Percentiles rank a stretch among this genome's conserved stretches.
Conservation (phyloP, 2,888 invertebrate species). For the Dioctria rufipes region DNA sequence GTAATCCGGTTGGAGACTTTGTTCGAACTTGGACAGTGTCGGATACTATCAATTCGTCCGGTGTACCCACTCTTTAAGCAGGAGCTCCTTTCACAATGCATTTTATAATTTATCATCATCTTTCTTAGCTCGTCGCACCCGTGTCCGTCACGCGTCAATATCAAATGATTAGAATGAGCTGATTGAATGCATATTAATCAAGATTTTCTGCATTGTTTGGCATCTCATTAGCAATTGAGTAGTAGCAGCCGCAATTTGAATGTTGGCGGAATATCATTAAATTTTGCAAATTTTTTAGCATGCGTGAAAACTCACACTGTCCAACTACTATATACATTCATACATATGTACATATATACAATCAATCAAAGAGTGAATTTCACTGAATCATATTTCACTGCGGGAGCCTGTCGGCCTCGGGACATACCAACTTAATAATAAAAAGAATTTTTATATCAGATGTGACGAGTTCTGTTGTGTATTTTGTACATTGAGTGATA, state of each 20-base stretch:
- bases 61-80: too few relatives aligned
- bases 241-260: constrained; percentile 13
- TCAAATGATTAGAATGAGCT: constrained; percentile 17
- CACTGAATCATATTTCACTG: constrained; percentile 35
- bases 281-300: constrained; percentile 36
- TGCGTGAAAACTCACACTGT: constrained; percentile 18
- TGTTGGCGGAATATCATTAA: constrained; percentile 9
- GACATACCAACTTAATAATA: not conserved
- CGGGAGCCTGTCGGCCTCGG: not conserved
- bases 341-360: not conserved
- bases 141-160: not conserved
- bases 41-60: too few relatives aligned
- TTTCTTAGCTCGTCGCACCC: not conserved
- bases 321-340: too few relatives aligned
- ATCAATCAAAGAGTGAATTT: constrained; percentile 27
- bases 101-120: too few relatives aligned
- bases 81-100: too few relatives aligned
- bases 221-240: constrained; percentile 14
- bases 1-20: constrained; percentile 23
- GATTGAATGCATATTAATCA: constrained; percentile 40
- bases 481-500: constrained; percentile 9
- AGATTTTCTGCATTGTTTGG: constrained; percentile 38
- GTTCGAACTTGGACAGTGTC: too few relatives aligned
- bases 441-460: constrained; percentile 11
- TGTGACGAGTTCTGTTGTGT: not conserved